These are phyloP conservation scores for Noctuana brunneofusca DNA, from an alignment of 2,888 invertebrate species.

Conservation along the genomic window DNA sequence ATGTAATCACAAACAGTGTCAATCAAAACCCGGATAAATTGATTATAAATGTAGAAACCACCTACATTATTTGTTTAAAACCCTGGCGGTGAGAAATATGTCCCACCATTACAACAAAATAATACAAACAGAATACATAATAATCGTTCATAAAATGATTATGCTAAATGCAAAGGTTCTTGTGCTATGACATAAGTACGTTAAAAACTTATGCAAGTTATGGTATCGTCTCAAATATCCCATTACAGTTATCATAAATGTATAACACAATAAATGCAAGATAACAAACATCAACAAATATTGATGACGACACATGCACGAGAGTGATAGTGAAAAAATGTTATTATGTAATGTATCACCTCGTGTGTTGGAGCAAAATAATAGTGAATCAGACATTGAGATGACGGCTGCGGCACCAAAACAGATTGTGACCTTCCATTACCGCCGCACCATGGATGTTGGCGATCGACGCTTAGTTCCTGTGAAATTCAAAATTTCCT, in stretches of 20 bases:
- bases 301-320: constrained; percentile 6
- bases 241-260: not conserved
- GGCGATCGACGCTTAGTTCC: constrained; percentile 26
- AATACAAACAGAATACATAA: too few relatives aligned
- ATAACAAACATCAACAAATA: constrained; percentile 16
- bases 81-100: too few relatives aligned
- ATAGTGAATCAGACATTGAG: constrained; percentile 21
- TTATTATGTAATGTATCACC: constrained; percentile 20
- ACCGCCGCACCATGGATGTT: constrained; percentile 25
- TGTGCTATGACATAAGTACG: too few relatives aligned
- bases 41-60: too few relatives aligned
- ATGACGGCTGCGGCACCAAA: constrained; percentile 20
- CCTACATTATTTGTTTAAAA: too few relatives aligned
- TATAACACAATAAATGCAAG: constrained; percentile 5
- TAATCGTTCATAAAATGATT: too few relatives aligned
- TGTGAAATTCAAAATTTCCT: constrained; percentile 33
- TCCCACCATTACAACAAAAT: too few relatives aligned
- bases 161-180: too few relatives aligned
- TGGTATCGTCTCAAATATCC: not conserved
- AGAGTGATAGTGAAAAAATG: constrained; percentile 14
- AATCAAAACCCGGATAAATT: too few relatives aligned
- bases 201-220: too few relatives aligned
- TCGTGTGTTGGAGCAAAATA: constrained; percentile 22
- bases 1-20: too few relatives aligned
- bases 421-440: constrained; percentile 33